phyloP scores from a whole-genome alignment of 2,113 vertebrate genomes.

The Henicopernis longicauda region DNA sequence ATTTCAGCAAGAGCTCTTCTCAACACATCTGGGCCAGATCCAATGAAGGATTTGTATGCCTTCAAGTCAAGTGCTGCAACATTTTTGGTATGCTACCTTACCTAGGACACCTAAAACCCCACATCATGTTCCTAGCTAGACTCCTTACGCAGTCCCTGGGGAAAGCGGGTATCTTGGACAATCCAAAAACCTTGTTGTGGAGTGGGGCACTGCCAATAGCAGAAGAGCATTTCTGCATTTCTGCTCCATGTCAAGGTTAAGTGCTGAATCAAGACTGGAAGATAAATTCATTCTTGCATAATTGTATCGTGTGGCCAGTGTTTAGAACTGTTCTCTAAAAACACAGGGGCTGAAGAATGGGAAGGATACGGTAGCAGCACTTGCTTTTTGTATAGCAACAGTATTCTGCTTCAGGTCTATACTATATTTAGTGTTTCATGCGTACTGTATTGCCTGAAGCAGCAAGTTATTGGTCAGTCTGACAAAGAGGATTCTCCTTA shows the following conservation, averaged over 20 bases:
- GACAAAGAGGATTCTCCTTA: neutral
- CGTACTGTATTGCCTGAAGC: neutral
- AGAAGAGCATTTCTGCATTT: neutral
- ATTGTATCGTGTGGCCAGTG: neutral
- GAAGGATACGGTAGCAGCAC: neutral
- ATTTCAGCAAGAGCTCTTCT: slow-evolving; percentile 43
- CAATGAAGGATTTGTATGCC: slow-evolving; percentile 28
- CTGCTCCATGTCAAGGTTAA: neutral
- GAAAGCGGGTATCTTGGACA: neutral
- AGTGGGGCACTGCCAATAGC: neutral
- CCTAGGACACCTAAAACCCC: neutral
- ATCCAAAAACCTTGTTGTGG: neutral
- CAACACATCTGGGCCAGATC: slow-evolving; percentile 50
- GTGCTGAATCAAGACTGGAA: neutral
- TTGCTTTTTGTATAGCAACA: neutral
- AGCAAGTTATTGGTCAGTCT: neutral
- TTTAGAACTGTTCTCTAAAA: neutral
- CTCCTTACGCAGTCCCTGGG: neutral
- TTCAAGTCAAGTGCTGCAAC: neutral
- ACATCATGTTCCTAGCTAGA: neutral
- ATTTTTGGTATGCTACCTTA: neutral
- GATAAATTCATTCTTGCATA: neutral
- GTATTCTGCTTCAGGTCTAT: neutral
- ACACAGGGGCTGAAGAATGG: neutral
- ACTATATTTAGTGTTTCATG: neutral